A percentile compares a stretch with the other conserved stretches of the same genome.
Evolutionary conservation across 2,797 vertebrate genomes (phyloP).

Genomic region (Hippocampus kuda): DNA sequence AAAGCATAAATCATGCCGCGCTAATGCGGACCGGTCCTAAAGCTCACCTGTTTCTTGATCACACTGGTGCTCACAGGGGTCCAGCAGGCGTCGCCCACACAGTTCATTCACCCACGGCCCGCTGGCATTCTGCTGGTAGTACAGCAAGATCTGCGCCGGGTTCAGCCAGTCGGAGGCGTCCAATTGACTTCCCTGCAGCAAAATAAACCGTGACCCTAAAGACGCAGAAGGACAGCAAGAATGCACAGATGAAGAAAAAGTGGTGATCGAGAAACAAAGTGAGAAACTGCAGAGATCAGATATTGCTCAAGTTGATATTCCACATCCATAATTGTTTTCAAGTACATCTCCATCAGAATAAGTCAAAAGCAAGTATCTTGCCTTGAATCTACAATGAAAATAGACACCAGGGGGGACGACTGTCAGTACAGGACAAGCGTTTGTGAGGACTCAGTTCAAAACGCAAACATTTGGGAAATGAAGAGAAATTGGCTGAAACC

Average conservation of each 20-base stretch:
- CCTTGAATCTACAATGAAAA: background rate
- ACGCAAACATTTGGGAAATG: no score
- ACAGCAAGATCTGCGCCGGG: conserved; percentile 89
- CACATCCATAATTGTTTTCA: background rate
- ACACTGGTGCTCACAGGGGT: conserved; percentile 96
- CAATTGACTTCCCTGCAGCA: conserved; percentile 93
- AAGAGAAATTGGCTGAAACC: no score
- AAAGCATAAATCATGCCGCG: background rate
- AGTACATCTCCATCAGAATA: background rate
- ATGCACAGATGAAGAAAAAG: background rate
- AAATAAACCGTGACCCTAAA: conserved; percentile 88
- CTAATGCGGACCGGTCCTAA: background rate
- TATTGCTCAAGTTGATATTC: background rate
- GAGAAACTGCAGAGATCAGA: background rate
- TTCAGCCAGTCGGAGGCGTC: conserved; percentile 97
- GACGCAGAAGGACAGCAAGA: conserved; percentile 31
- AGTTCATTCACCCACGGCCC: conserved; percentile 92
- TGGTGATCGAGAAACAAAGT: background rate
- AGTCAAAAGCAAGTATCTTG: background rate
- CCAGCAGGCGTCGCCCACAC: conserved; percentile 86
- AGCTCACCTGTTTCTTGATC: conserved; percentile 86
- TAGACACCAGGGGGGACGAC: no score
- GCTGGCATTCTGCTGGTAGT: conserved; percentile 96
- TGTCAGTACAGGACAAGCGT: no score
- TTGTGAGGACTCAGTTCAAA: no score